phyloP scores from a whole-genome alignment of 2,113 vertebrate species.

The Rhinoptilus africanus region DNA sequence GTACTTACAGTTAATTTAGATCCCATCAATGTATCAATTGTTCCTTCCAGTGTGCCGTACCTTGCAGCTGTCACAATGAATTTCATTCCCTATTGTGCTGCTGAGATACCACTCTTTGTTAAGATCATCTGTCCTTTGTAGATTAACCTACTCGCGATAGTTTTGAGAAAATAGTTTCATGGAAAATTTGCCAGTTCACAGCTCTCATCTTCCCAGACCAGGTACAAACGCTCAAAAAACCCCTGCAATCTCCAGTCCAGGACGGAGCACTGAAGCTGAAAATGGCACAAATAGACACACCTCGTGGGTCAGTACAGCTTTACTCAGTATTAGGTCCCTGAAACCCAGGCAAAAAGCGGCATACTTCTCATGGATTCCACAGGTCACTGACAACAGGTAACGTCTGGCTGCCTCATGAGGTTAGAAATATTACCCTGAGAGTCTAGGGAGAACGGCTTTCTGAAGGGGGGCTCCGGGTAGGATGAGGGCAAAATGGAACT shows the following conservation, averaged over 20 bases:
- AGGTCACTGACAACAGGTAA: background rate
- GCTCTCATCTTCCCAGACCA: background rate
- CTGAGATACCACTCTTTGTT: conserved; percentile 19
- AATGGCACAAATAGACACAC: background rate
- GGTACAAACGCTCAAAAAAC: background rate
- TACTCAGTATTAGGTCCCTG: background rate
- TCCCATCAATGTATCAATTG: conserved; percentile 60
- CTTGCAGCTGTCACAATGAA: conserved; percentile 44
- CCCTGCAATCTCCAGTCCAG: background rate
- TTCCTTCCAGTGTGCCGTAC: conserved; percentile 30
- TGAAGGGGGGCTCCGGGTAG: background rate
- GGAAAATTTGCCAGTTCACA: background rate
- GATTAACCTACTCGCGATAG: background rate
- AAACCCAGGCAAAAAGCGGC: background rate
- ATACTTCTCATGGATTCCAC: background rate
- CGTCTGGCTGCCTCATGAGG: background rate
- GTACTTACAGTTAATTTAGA: conserved; percentile 65
- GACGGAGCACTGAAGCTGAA: background rate
- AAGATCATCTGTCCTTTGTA: conserved; percentile 24
- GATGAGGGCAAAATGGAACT: background rate
- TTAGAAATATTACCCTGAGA: background rate
- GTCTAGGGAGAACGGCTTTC: background rate
- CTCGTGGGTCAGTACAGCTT: background rate
- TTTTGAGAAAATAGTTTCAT: background rate
- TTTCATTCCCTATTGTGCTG: conserved; percentile 40